Evolutionary conservation across 2,113 vertebrate species (phyloP).

Genomic region (Ahaetulla prasina): DNA sequence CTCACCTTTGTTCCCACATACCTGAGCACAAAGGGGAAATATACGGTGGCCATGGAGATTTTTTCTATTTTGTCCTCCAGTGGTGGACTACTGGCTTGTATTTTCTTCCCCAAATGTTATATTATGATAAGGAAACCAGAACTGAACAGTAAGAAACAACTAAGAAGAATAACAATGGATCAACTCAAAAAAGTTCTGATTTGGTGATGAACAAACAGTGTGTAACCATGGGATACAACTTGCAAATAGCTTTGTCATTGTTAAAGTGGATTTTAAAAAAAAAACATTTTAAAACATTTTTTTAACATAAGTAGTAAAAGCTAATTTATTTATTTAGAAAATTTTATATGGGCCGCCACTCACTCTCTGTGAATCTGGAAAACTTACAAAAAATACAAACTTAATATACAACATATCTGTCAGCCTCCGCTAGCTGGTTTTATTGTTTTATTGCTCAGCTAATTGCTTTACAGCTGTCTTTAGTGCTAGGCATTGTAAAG

Average conservation of each 20-base stretch:
- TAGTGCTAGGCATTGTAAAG: too few relatives aligned
- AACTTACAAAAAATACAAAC: too few relatives aligned
- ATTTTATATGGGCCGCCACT: too few relatives aligned
- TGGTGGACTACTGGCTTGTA: neutral
- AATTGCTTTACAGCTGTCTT: too few relatives aligned
- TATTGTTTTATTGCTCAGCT: too few relatives aligned
- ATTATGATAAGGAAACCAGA: neutral
- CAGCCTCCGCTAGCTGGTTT: too few relatives aligned
- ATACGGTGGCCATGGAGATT: neutral
- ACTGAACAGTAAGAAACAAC: neutral
- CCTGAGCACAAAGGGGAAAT: conserved; percentile 57
- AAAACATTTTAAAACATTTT: too few relatives aligned
- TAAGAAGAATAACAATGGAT: neutral
- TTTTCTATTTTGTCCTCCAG: neutral
- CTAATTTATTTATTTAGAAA: too few relatives aligned
- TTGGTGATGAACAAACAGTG: neutral
- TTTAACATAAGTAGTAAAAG: too few relatives aligned
- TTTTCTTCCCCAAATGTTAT: neutral
- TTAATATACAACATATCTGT: too few relatives aligned
- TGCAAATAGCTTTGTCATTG: neutral
- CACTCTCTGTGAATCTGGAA: too few relatives aligned
- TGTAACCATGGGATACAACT: neutral
- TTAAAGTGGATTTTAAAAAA: neutral
- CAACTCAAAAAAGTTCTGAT: neutral
- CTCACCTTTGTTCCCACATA: neutral